Evolutionary conservation across 2,113 vertebrate species (phyloP).

Genomic region (Cavia porcellus): DNA sequence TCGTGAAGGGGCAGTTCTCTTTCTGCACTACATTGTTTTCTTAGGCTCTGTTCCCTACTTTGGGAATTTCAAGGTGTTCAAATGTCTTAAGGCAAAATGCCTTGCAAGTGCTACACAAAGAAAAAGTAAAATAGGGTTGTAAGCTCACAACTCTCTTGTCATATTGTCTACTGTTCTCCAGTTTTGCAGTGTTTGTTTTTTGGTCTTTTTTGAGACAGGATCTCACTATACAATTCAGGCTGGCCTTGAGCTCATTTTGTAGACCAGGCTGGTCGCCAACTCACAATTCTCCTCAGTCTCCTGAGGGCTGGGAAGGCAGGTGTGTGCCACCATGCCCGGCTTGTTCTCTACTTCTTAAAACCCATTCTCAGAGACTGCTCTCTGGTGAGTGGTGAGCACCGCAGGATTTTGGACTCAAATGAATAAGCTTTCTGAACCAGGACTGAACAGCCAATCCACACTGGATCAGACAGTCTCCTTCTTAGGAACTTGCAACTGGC

Average conservation of each 20-base stretch:
- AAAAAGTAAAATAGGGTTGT: background rate
- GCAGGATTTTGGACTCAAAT: background rate
- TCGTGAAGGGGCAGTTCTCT: background rate
- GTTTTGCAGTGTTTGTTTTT: background rate
- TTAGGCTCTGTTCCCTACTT: background rate
- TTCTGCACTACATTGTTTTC: background rate
- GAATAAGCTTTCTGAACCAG: background rate
- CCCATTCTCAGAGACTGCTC: background rate
- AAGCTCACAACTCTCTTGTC: background rate
- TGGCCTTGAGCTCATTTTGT: too few species aligned
- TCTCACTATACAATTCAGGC: too few species aligned
- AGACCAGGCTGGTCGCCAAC: too few species aligned
- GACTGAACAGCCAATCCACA: background rate
- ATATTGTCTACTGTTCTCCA: background rate
- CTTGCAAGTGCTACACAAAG: conserved; percentile 22
- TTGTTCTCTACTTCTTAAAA: background rate
- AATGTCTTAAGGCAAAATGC: conserved; percentile 36
- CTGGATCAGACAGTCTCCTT: background rate
- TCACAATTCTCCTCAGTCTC: too few species aligned
- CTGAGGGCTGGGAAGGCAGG: too few species aligned
- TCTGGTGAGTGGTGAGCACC: background rate
- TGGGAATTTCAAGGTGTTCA: conserved; percentile 2
- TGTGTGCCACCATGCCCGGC: too few species aligned
- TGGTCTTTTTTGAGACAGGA: too few species aligned
- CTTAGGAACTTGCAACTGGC: background rate